These are phyloP conservation scores for Allacma fusca DNA, from an alignment of 2,888 invertebrate species.

Conservation along the genomic window DNA sequence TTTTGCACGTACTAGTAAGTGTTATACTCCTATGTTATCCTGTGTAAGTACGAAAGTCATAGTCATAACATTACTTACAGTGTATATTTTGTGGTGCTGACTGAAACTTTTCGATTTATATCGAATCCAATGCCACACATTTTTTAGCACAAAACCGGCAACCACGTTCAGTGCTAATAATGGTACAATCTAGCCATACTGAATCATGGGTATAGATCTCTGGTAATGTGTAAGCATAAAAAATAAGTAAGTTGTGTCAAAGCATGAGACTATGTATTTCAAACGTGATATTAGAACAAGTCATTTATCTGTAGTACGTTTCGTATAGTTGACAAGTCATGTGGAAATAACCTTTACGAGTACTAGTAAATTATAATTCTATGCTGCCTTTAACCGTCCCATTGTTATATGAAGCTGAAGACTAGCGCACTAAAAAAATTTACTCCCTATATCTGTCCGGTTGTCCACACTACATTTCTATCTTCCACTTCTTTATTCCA, in stretches of 20 bases:
- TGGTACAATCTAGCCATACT: not conserved
- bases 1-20: too few species aligned
- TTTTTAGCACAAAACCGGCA: not conserved
- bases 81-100: not conserved
- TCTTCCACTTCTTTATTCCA: conserved; percentile 5
- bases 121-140: conserved; percentile 1
- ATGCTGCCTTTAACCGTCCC: conserved; percentile 43
- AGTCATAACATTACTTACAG: too few species aligned
- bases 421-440: conserved; percentile 23
- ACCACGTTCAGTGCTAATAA: not conserved
- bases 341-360: conserved; percentile 41
- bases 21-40: too few species aligned
- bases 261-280: not conserved
- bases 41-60: too few species aligned
- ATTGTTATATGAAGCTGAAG: conserved; percentile 36
- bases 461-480: conserved; percentile 26
- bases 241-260: conserved; percentile 16
- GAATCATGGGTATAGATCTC: not conserved
- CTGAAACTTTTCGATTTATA: not conserved
- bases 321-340: conserved; percentile 44
- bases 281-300: not conserved
- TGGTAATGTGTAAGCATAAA: not conserved
- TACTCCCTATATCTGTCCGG: conserved; percentile 27
- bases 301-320: not conserved
- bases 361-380: conserved; percentile 44